Evolutionary conservation across 2,797 vertebrate species (phyloP).

Genomic region (Craterocephalus amniculus): DNA sequence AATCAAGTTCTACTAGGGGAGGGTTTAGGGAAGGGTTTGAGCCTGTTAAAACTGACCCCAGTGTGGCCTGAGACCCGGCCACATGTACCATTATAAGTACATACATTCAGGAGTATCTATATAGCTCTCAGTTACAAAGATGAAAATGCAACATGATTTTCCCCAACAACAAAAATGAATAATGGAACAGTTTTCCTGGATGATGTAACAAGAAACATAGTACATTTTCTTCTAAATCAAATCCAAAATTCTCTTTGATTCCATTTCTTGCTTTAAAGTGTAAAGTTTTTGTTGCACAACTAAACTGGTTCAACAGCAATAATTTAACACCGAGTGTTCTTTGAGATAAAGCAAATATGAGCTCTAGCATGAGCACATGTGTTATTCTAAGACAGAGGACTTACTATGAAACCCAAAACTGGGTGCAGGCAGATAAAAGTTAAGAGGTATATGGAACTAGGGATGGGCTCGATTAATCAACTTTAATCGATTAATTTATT

Average conservation of each 20-base stretch:
- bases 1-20: conserved; percentile 79
- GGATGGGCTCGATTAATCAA: too few relatives aligned
- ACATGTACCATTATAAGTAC: conserved; percentile 85
- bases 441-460: conserved; percentile 81
- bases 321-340: conserved; percentile 54
- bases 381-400: conserved; percentile 40
- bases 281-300: conserved; percentile 23
- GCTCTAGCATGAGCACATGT: conserved; percentile 41
- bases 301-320: conserved; percentile 41
- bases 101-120: conserved; percentile 79
- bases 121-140: conserved; percentile 53
- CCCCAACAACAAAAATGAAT: conserved; percentile 1
- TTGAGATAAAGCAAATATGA: conserved; percentile 52
- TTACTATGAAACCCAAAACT: conserved; percentile 54
- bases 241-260: conserved; percentile 19
- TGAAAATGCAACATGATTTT: conserved; percentile 30
- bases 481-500: too few relatives aligned
- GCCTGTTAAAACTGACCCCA: conserved; percentile 81
- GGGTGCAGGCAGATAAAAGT: conserved; percentile 66
- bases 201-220: too few relatives aligned
- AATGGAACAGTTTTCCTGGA: neutral
- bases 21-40: conserved; percentile 48
- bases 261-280: conserved; percentile 12
- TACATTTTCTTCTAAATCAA: conserved; percentile 23
- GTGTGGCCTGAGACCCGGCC: conserved; percentile 92